These are phyloP conservation scores for Aplochiton taeniatus DNA, from an alignment of 2,797 vertebrate species.

Conservation along the genomic window DNA sequence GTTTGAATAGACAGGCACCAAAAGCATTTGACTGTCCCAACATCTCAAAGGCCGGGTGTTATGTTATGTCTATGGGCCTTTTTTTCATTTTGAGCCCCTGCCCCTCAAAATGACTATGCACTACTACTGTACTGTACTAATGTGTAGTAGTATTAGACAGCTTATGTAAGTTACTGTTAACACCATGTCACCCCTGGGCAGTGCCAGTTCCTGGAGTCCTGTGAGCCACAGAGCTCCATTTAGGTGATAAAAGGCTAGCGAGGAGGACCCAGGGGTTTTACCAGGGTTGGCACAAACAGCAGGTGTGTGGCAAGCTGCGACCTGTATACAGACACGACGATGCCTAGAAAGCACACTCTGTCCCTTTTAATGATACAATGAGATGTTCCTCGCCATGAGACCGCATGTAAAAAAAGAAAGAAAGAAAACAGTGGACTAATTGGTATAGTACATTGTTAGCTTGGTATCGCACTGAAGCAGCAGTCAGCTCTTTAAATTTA, in stretches of 20 bases:
- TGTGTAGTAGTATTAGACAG: no score
- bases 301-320: conserved; percentile 35
- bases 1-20: no score
- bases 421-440: conserved; percentile 17
- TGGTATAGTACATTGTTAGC: background rate
- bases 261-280: conserved; percentile 8
- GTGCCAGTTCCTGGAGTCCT: background rate
- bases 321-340: conserved; percentile 22
- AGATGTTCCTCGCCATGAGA: background rate
- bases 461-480: background rate
- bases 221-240: conserved; percentile 8
- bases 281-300: conserved; percentile 27
- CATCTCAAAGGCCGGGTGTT: no score
- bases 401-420: background rate
- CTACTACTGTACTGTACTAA: no score
- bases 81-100: no score
- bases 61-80: no score
- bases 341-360: conserved; percentile 19
- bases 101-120: no score
- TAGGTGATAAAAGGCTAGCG: conserved; percentile 17
- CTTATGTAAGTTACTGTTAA: background rate
- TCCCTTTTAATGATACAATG: conserved; percentile 18
- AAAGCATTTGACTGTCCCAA: no score
- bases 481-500: background rate
- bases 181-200: conserved; percentile 8